Conservation (phyloP, 1,140 invertebrate species). For the Drosophila tsacasi region DNA sequence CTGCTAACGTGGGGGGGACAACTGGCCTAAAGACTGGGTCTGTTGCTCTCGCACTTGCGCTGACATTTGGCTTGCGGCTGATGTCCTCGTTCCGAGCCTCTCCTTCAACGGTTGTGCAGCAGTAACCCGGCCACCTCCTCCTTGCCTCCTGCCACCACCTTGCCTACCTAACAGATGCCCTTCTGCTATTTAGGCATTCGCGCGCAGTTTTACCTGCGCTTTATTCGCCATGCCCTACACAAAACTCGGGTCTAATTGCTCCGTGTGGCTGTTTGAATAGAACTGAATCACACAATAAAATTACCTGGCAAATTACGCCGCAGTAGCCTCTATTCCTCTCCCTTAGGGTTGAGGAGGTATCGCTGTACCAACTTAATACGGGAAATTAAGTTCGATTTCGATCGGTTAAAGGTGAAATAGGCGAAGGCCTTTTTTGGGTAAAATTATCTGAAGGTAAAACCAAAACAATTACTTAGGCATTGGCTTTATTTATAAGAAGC, state of each 20-base stretch:
- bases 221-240: constrained; percentile 30
- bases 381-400: neutral
- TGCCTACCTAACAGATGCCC: neutral
- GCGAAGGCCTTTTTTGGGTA: neutral
- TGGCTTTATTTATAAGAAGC: neutral
- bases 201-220: constrained; percentile 27
- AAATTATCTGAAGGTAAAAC: neutral
- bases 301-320: constrained; percentile 21
- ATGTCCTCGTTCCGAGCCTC: constrained; percentile 37
- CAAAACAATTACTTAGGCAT: neutral
- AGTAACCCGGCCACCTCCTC: neutral
- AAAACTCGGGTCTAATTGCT: constrained; percentile 36
- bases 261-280: constrained; percentile 16
- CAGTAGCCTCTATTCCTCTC: constrained; percentile 3
- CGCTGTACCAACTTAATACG: neutral
- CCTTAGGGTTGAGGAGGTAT: neutral
- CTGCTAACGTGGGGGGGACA: constrained; percentile 18
- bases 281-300: constrained; percentile 20
- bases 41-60: constrained; percentile 41
- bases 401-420: neutral
- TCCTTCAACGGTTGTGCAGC: constrained; percentile 6
- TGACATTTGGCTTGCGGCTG: constrained; percentile 44
- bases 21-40: constrained; percentile 20
- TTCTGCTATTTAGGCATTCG: constrained; percentile 45
- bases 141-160: neutral